Percentiles rank a stretch among this genome's conserved stretches.
These are phyloP conservation scores for Phyto melanocephala DNA, from an alignment of 2,888 invertebrate genomes.

Conservation along the genomic window DNA sequence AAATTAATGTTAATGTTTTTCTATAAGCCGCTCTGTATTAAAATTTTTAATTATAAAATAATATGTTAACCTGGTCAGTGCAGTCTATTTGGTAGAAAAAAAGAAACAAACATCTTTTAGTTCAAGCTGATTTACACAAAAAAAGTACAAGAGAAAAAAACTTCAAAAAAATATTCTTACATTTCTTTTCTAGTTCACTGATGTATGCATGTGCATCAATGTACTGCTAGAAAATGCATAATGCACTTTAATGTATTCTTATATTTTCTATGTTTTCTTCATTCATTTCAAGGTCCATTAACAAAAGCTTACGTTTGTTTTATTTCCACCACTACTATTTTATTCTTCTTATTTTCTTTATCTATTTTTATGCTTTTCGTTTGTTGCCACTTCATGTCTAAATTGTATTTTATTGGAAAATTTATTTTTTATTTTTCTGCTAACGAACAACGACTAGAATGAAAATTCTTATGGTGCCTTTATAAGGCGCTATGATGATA, in stretches of 20 bases:
- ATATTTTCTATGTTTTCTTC: constrained; percentile 63
- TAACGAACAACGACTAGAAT: not conserved
- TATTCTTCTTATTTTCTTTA: constrained; percentile 1
- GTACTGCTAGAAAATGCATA: constrained; percentile 41
- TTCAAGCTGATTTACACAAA: not conserved
- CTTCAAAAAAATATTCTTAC: constrained; percentile 13
- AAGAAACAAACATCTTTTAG: not conserved
- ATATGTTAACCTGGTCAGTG: constrained; percentile 12
- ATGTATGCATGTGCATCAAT: not conserved
- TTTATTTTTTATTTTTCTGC: not conserved
- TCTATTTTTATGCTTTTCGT: constrained; percentile 27
- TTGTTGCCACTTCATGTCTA: constrained; percentile 20
- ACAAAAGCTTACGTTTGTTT: constrained; percentile 50
- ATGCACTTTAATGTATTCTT: constrained; percentile 62
- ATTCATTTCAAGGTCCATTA: constrained; percentile 64
- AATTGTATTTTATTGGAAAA: constrained; percentile 50
- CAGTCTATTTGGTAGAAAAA: not conserved
- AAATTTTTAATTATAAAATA: not conserved
- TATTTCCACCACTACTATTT: not conserved
- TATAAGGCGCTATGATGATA: not conserved
- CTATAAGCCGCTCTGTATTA: no score
- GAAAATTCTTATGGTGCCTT: not conserved
- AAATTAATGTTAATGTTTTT: no score
- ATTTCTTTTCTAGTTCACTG: constrained; percentile 25
- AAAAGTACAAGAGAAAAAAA: not conserved